phyloP scores from a whole-genome alignment of 2,113 vertebrate species.

The Anseranas semipalmata region DNA sequence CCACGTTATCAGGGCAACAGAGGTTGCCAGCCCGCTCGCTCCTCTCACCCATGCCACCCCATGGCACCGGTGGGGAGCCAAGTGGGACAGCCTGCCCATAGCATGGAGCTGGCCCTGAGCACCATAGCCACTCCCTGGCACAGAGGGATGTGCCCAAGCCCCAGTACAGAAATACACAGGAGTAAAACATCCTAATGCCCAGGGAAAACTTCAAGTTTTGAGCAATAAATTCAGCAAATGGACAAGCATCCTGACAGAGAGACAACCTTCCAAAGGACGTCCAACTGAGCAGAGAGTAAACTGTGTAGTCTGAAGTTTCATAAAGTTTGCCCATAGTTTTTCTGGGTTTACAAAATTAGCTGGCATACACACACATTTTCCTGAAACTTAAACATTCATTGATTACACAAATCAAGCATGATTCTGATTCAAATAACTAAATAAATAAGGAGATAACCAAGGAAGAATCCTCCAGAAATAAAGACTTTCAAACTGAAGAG shows the following conservation, averaged over 20 bases:
- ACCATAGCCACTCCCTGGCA: not conserved
- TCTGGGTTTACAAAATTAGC: not conserved
- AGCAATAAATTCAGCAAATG: not conserved
- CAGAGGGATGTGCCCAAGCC: too few species aligned
- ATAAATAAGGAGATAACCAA: not conserved
- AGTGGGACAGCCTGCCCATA: not conserved
- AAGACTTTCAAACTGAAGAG: not conserved
- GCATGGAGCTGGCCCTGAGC: not conserved
- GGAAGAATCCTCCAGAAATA: not conserved
- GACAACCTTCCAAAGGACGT: not conserved
- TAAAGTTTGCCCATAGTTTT: not conserved
- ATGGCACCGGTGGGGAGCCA: too few species aligned
- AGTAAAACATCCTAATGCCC: not conserved
- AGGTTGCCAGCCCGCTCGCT: too few species aligned
- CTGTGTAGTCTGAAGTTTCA: not conserved
- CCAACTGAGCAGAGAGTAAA: not conserved
- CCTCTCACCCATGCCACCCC: not conserved
- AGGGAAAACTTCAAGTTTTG: not conserved
- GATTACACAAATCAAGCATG: not conserved
- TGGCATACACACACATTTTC: not conserved
- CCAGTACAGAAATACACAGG: not conserved
- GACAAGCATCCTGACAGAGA: not conserved
- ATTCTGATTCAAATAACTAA: not conserved
- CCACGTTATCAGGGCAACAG: not conserved
- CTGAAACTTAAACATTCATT: not conserved